Percentiles rank a stretch among this genome's conserved stretches.
Evolutionary conservation across 1,140 invertebrate genomes (phyloP).

Genomic region (Mamestra configurata): DNA sequence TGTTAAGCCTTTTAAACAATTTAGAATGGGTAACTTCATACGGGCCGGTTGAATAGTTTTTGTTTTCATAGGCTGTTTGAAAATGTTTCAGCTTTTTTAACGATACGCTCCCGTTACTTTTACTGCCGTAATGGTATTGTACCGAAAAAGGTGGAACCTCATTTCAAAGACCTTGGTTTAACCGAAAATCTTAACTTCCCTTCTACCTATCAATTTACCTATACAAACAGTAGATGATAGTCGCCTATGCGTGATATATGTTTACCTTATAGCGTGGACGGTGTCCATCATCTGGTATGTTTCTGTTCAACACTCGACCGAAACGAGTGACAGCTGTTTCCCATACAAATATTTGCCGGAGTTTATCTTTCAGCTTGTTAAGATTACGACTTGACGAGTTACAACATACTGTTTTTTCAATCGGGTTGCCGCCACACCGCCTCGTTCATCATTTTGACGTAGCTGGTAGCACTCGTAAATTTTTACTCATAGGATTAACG

Average conservation of each 20-base stretch:
- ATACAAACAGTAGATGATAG: neutral
- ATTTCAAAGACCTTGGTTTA: neutral
- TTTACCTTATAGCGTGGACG: conserved; percentile 55
- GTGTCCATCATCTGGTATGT: conserved; percentile 52
- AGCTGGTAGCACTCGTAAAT: neutral
- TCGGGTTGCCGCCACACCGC: conserved; percentile 30
- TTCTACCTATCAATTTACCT: neutral
- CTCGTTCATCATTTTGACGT: conserved; percentile 36
- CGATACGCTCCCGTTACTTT: neutral
- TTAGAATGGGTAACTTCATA: neutral
- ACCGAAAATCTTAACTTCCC: neutral
- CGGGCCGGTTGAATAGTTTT: neutral
- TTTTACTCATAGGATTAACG: neutral
- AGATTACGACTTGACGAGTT: conserved; percentile 47
- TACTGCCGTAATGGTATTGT: too few species aligned
- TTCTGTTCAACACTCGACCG: conserved; percentile 36
- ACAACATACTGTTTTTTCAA: conserved; percentile 40
- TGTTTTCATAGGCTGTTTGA: neutral
- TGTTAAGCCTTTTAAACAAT: neutral
- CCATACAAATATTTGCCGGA: conserved; percentile 53
- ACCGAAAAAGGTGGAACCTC: too few species aligned
- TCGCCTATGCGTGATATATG: conserved; percentile 19
- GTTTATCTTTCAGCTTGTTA: conserved; percentile 51
- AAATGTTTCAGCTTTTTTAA: neutral
- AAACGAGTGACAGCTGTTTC: conserved; percentile 47